Conservation (phyloP, 1,140 invertebrate species). For the Choristoneura fumiferana region DNA sequence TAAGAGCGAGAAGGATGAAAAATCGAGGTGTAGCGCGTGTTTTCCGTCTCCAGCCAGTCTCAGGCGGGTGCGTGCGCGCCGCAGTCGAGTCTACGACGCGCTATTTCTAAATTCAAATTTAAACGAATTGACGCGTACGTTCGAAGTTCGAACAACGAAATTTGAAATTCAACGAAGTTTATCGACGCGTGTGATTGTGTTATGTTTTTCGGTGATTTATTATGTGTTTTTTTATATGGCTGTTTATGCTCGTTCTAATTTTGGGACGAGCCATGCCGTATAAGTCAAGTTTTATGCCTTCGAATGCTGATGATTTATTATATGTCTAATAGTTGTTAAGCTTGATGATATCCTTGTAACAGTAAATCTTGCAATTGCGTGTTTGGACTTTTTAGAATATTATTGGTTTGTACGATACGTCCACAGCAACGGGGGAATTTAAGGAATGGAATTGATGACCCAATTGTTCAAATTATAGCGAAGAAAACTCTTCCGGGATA, state of each 20-base stretch:
- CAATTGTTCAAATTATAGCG: too few relatives aligned
- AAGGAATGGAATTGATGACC: too few relatives aligned
- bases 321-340: conserved; percentile 8
- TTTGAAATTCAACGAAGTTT: conserved; percentile 54
- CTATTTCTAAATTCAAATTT: conserved; percentile 35
- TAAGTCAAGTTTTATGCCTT: conserved; percentile 16
- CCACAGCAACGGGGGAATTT: too few relatives aligned
- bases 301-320: conserved; percentile 9
- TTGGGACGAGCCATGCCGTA: conserved; percentile 1
- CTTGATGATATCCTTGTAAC: conserved; percentile 12
- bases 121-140: conserved; percentile 40
- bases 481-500: too few relatives aligned
- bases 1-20: conserved; percentile 42
- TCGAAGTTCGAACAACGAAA: too few relatives aligned
- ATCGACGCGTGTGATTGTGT: conserved; percentile 42
- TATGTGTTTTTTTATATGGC: conserved; percentile 32
- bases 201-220: conserved; percentile 34
- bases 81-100: conserved; percentile 37
- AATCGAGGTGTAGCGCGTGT: conserved; percentile 49
- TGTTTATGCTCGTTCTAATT: conserved; percentile 21
- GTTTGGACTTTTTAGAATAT: neutral
- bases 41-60: conserved; percentile 67
- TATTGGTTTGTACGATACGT: too few relatives aligned
- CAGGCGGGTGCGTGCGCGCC: conserved; percentile 59
- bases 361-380: neutral